Conservation (phyloP, 2,113 vertebrate genomes). For the Percina caprodes region DNA sequence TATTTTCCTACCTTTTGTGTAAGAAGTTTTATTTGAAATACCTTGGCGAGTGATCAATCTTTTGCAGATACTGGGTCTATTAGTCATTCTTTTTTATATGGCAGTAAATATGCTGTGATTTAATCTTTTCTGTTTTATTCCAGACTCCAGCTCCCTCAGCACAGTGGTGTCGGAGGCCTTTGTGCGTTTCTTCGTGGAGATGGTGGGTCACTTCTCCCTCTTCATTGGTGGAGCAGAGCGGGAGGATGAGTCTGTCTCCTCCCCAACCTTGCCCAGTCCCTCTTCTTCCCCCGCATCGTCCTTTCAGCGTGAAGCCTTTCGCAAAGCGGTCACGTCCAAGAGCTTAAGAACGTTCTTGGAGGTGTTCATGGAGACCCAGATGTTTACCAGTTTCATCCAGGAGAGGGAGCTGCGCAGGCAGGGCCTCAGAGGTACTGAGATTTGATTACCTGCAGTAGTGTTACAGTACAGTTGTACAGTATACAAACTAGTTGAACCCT, state of each 20-base stretch:
- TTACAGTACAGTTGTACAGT: neutral
- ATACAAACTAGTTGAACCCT: neutral
- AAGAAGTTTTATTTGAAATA: neutral
- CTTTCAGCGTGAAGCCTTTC: conserved; percentile 90
- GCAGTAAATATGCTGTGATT: neutral
- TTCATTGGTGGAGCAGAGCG: conserved; percentile 88
- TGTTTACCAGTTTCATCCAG: conserved; percentile 94
- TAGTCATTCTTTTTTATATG: neutral
- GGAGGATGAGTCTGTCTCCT: conserved; percentile 87
- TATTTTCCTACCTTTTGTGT: neutral
- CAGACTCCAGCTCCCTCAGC: conserved; percentile 86
- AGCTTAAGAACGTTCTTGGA: conserved; percentile 93
- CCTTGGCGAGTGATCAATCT: neutral
- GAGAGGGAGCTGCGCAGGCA: conserved; percentile 92
- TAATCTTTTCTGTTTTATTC: neutral
- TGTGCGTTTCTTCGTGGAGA: conserved; percentile 94
- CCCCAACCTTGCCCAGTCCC: conserved; percentile 69
- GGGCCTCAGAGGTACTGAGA: conserved; percentile 87
- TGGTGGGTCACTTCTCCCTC: conserved; percentile 90
- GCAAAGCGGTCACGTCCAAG: conserved; percentile 93
- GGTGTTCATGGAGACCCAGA: conserved; percentile 98
- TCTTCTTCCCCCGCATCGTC: conserved; percentile 48
- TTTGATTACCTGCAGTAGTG: neutral
- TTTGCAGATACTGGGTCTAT: neutral
- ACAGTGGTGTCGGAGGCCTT: conserved; percentile 94